A percentile compares a stretch with the other conserved stretches of the same genome.
These are phyloP conservation scores for Perccottus glenii DNA, from an alignment of 2,113 vertebrate genomes.

Conservation along the genomic window DNA sequence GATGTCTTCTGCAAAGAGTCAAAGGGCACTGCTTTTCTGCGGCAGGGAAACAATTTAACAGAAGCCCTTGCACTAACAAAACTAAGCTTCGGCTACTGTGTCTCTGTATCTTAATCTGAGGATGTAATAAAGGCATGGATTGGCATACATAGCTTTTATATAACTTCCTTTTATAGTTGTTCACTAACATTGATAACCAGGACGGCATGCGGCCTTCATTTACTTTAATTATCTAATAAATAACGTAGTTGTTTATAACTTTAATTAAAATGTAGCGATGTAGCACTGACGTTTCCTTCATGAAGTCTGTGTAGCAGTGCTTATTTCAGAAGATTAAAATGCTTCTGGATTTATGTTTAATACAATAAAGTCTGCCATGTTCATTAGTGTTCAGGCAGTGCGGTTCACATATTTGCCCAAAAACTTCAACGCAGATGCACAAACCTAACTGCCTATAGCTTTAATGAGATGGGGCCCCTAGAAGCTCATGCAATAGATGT, in stretches of 20 bases:
- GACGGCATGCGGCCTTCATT: conserved; percentile 40
- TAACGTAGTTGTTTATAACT: conserved; percentile 6
- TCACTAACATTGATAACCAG: conserved; percentile 14
- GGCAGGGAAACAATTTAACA: conserved; percentile 75
- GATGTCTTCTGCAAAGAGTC: conserved; percentile 73
- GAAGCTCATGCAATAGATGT: conserved; percentile 70
- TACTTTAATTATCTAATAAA: conserved; percentile 41
- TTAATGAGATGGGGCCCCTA: conserved; percentile 62
- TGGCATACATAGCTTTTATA: conserved; percentile 44
- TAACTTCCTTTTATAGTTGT: conserved; percentile 41
- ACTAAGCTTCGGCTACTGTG: conserved; percentile 42
- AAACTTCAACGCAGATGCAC: conserved; percentile 7
- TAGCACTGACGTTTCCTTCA: conserved; percentile 29
- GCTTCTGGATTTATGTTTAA: conserved; percentile 40
- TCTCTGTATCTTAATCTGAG: conserved; percentile 45
- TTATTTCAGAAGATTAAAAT: conserved; percentile 27
- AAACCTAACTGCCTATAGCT: conserved; percentile 17
- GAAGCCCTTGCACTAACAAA: conserved; percentile 56
- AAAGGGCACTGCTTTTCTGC: conserved; percentile 70
- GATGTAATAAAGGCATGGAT: conserved; percentile 64
- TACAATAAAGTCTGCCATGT: conserved; percentile 17
- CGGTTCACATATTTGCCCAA: conserved; percentile 5
- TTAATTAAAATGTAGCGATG: conserved; percentile 37
- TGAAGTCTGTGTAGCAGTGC: conserved; percentile 13
- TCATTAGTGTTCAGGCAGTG: conserved; percentile 25